These are phyloP conservation scores for Calyptomena viridis DNA, from an alignment of 2,113 vertebrate genomes.

Conservation along the genomic window DNA sequence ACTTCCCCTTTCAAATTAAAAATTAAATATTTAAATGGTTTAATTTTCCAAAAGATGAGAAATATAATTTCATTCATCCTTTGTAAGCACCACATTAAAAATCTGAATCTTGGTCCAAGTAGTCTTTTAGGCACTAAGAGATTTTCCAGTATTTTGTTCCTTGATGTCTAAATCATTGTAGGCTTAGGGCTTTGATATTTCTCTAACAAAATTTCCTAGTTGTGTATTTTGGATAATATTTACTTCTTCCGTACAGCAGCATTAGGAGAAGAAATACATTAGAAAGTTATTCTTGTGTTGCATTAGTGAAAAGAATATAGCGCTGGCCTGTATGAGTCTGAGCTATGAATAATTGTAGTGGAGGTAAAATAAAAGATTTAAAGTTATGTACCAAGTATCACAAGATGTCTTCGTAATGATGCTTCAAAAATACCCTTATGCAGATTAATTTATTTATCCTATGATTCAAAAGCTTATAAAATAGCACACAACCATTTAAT, in stretches of 20 bases:
- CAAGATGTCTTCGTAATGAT: not conserved
- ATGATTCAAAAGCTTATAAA: not conserved
- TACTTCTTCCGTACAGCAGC: not conserved
- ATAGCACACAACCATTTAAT: not conserved
- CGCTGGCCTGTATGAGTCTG: rapidly evolving
- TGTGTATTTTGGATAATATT: not conserved
- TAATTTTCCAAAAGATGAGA: not conserved
- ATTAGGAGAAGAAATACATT: not conserved
- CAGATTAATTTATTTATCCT: not conserved
- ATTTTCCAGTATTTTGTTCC: not conserved
- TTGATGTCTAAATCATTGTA: not conserved
- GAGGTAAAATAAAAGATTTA: not conserved
- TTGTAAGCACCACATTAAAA: not conserved
- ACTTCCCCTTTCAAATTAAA: not conserved
- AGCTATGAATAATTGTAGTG: not conserved
- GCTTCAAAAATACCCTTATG: not conserved
- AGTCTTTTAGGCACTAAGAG: not conserved
- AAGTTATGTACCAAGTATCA: not conserved
- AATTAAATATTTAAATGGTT: not conserved
- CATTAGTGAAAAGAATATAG: not conserved
- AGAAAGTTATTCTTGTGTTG: not conserved
- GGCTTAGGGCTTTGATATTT: not conserved
- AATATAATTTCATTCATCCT: not conserved
- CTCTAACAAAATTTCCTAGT: not conserved
- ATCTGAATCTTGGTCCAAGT: not conserved